Evolutionary conservation across 2,888 invertebrate species (phyloP).

Genomic region (Lamellibrachia satsuma): DNA sequence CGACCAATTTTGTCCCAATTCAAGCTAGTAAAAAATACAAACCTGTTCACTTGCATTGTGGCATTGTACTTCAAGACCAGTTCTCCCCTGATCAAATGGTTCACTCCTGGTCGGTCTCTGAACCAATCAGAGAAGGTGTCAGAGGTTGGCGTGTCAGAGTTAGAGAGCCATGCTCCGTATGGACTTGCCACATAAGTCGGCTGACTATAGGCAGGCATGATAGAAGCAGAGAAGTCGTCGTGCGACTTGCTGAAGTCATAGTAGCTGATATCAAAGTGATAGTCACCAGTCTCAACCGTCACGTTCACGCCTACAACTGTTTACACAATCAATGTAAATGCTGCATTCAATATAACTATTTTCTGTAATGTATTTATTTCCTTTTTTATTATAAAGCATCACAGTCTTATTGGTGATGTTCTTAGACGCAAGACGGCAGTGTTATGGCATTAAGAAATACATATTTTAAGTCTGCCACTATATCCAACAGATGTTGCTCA

Average conservation of each 20-base stretch:
- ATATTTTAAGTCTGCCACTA: too few relatives aligned
- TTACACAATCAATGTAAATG: neutral
- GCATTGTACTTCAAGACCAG: neutral
- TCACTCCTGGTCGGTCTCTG: constrained; percentile 34
- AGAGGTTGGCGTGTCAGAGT: constrained; percentile 42
- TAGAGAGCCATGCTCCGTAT: constrained; percentile 43
- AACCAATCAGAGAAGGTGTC: constrained; percentile 54
- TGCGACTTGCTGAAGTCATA: constrained; percentile 42
- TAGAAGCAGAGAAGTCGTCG: constrained; percentile 30
- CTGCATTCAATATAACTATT: neutral
- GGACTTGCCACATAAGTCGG: constrained; percentile 47
- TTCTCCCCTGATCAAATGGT: constrained; percentile 24
- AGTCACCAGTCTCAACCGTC: constrained; percentile 32
- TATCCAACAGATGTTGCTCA: too few relatives aligned
- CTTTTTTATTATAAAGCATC: too few relatives aligned
- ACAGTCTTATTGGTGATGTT: too few relatives aligned
- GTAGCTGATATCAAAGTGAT: constrained; percentile 40
- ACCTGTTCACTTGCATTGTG: constrained; percentile 2
- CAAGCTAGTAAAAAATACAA: neutral
- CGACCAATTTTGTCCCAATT: neutral
- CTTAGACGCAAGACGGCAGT: too few relatives aligned
- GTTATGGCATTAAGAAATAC: too few relatives aligned
- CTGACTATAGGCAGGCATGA: constrained; percentile 8
- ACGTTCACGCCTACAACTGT: constrained; percentile 27
- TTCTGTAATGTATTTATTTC: neutral